These are phyloP conservation scores for Tenebrio molitor DNA, from an alignment of 1,140 invertebrate genomes.

Conservation along the genomic window DNA sequence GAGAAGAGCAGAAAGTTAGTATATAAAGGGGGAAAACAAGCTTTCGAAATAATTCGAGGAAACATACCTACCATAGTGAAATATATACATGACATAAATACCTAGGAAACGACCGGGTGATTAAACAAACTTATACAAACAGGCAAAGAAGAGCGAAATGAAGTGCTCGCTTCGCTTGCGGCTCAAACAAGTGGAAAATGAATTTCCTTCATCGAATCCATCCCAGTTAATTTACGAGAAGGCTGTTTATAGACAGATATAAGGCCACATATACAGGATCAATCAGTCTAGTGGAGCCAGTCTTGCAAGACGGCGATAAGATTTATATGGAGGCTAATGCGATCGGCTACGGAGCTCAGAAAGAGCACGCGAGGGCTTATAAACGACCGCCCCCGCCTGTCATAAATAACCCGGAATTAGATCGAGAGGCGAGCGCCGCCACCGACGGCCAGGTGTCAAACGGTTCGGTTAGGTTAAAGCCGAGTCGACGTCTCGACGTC, in stretches of 20 bases:
- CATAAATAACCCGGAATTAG: constrained; percentile 34
- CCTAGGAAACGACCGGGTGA: constrained; percentile 47
- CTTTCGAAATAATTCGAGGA: constrained; percentile 14
- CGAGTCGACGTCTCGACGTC: background rate
- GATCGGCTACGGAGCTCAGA: constrained; percentile 35
- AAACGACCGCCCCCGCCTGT: constrained; percentile 28
- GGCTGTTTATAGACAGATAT: constrained; percentile 67
- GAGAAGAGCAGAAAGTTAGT: constrained; percentile 37
- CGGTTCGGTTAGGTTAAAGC: background rate
- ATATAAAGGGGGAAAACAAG: constrained; percentile 34
- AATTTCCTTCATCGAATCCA: constrained; percentile 67
- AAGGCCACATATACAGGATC: constrained; percentile 62
- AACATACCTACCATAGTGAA: constrained; percentile 38
- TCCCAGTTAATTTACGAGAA: constrained; percentile 67
- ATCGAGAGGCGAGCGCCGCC: constrained; percentile 8
- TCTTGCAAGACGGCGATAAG: constrained; percentile 67
- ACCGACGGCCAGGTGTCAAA: constrained; percentile 27
- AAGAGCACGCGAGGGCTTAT: constrained; percentile 32
- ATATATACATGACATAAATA: constrained; percentile 42
- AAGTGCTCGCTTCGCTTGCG: constrained; percentile 62
- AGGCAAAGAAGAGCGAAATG: constrained; percentile 55
- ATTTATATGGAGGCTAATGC: constrained; percentile 60
- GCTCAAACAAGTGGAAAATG: constrained; percentile 67
- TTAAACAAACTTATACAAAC: constrained; percentile 55
- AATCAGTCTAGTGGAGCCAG: constrained; percentile 62